Conservation (phyloP, 2,113 vertebrate genomes). For the Corydoras sp. region DNA sequence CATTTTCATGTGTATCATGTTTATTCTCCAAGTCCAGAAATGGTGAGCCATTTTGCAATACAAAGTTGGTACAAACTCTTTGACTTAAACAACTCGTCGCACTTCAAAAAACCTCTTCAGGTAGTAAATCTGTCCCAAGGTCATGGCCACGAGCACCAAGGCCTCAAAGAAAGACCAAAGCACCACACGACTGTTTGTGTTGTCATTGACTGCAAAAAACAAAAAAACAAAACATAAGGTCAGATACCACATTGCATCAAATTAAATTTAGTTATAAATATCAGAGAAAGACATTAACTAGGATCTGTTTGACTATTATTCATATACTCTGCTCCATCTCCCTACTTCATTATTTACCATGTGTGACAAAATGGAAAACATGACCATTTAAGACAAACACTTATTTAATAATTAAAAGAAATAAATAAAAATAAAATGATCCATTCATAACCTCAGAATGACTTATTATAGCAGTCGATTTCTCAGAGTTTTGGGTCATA, state of each 20-base stretch:
- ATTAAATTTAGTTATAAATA: too few relatives aligned
- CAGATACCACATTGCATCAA: neutral
- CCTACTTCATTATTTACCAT: too few relatives aligned
- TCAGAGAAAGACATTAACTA: too few relatives aligned
- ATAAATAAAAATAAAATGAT: too few relatives aligned
- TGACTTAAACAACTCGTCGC: slow-evolving; percentile 87
- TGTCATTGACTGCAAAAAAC: slow-evolving; percentile 88
- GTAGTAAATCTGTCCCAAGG: slow-evolving; percentile 99
- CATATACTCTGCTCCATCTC: too few relatives aligned
- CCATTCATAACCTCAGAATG: too few relatives aligned
- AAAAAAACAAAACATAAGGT: neutral
- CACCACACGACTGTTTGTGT: slow-evolving; percentile 99
- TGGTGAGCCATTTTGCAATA: slow-evolving; percentile 21
- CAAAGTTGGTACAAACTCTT: slow-evolving; percentile 21
- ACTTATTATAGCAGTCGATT: too few relatives aligned
- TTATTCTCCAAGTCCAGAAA: slow-evolving; percentile 20
- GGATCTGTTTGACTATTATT: slow-evolving; percentile 30
- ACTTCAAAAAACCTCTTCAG: slow-evolving; percentile 99
- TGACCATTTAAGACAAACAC: too few relatives aligned
- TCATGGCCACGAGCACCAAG: slow-evolving; percentile 98
- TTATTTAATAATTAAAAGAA: too few relatives aligned
- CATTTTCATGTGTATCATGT: too few relatives aligned
- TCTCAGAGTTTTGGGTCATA: too few relatives aligned
- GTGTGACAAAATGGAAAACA: too few relatives aligned
- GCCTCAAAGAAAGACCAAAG: slow-evolving; percentile 99